phyloP scores from a whole-genome alignment of 2,888 invertebrate genomes.

The Drosophila pseudotalamancana region DNA sequence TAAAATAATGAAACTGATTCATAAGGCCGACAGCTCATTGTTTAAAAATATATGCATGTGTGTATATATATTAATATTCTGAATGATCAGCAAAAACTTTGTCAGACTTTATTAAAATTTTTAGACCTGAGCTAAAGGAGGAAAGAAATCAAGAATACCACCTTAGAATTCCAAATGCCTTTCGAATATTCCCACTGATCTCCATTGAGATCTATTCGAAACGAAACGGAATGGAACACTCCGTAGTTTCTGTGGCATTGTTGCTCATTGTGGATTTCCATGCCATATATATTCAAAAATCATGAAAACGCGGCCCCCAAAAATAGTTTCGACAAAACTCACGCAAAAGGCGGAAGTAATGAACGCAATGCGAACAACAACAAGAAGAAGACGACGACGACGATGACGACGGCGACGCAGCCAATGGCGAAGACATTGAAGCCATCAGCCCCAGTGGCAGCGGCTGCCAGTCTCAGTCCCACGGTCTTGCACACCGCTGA shows the following conservation, averaged over 20 bases:
- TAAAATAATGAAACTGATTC: too few species aligned
- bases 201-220: constrained; percentile 10
- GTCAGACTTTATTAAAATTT: too few species aligned
- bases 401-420: constrained; percentile 10
- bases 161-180: neutral
- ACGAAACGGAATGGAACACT: constrained; percentile 36
- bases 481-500: constrained; percentile 3
- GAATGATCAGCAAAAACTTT: too few species aligned
- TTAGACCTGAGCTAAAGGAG: too few species aligned
- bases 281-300: constrained; percentile 33
- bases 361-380: constrained; percentile 51
- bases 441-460: constrained; percentile 17
- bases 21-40: too few species aligned
- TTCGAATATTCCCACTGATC: neutral
- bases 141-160: neutral
- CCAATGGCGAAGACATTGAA: constrained; percentile 28
- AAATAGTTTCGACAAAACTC: constrained; percentile 66
- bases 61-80: too few species aligned
- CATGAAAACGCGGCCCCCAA: constrained; percentile 47
- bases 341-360: constrained; percentile 73
- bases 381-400: constrained; percentile 27
- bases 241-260: constrained; percentile 19
- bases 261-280: constrained; percentile 32
- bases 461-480: constrained; percentile 35
- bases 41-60: too few species aligned